These are phyloP conservation scores for Heterotilapia buettikoferi DNA, from an alignment of 2,113 vertebrate genomes.

Conservation along the genomic window DNA sequence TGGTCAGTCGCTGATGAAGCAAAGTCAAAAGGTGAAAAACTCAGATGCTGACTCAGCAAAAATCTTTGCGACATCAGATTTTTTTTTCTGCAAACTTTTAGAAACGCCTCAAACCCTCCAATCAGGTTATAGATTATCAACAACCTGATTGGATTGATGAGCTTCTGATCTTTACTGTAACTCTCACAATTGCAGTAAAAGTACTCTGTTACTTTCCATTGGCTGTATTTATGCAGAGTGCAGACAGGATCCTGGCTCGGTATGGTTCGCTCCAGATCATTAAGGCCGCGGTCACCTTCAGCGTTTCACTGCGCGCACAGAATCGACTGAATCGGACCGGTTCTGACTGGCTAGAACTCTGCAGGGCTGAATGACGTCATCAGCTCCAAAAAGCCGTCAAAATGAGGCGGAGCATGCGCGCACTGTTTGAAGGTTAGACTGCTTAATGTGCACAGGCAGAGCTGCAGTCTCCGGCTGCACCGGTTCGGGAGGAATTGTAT, in stretches of 20 bases:
- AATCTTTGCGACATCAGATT: neutral
- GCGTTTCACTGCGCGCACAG: neutral
- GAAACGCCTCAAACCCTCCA: neutral
- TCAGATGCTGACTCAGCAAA: neutral
- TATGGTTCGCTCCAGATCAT: neutral
- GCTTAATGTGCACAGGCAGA: neutral
- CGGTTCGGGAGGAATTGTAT: neutral
- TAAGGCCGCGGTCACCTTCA: conserved; percentile 22
- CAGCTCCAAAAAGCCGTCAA: neutral
- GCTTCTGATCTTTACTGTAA: neutral
- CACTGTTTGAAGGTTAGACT: neutral
- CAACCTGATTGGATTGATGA: neutral
- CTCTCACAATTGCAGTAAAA: neutral
- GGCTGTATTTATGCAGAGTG: neutral
- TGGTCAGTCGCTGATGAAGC: neutral
- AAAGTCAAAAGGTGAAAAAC: neutral
- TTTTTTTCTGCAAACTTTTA: neutral
- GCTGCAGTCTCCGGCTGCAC: neutral
- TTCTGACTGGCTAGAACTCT: neutral
- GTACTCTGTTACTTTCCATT: neutral
- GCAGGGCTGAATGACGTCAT: neutral
- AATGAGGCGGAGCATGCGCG: neutral
- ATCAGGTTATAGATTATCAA: neutral
- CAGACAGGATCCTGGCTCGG: neutral
- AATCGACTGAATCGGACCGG: neutral